Evolutionary conservation across 1,140 invertebrate species (phyloP), one percentile per base, ranked within the genome.

Genomic region (Drosophila saltans): DNA sequence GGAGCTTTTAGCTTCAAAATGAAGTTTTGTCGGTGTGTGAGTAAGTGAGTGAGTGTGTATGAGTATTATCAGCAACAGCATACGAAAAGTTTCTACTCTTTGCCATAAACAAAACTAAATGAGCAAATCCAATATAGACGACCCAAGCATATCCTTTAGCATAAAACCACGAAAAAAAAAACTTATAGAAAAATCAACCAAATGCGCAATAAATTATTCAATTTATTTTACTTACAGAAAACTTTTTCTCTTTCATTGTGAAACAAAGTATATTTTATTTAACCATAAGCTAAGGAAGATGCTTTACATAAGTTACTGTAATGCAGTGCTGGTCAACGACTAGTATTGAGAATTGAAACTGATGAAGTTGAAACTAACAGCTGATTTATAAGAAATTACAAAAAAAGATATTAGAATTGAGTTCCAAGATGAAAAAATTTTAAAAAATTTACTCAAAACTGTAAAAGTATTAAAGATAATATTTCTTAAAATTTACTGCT

Each of bases 191-290:
- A 52, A 52, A 26, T 52, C 45, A 26, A 26, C 21, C 21, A 52
- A 52, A 52, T 52, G 45, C 26, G 8, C 45, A 52, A 52, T 52
- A 52, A 52, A 26, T 52, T 52, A 52, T 52, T 52, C 9, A 52
- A 52, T 52, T 52, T 52, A 52, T 24, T 26, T 52, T 26, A 52
- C 7, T 52, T 52, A 26, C 9, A 24, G 2, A 52, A 52, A 52
- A 52, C 5, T 52, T 52, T 52, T 24, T 16, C 21, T 16, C 45
- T 48, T 48, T 48, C 7, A 48, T 48, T 4, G 8, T 48, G 4
- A 7, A 48, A 48, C 21, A 48, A 48, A 21, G 16, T 16, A 48
- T 48, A 0, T 16, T 16, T 48, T 26, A 26, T 36, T 5, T 7
- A 36, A 36, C 33, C 3, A 26, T 21, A 16, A 24, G 45, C 26